Percentiles rank a stretch among this genome's conserved stretches.
These are phyloP conservation scores for Neotoxoptera formosana DNA, from an alignment of 1,140 invertebrate genomes.

Conservation along the genomic window DNA sequence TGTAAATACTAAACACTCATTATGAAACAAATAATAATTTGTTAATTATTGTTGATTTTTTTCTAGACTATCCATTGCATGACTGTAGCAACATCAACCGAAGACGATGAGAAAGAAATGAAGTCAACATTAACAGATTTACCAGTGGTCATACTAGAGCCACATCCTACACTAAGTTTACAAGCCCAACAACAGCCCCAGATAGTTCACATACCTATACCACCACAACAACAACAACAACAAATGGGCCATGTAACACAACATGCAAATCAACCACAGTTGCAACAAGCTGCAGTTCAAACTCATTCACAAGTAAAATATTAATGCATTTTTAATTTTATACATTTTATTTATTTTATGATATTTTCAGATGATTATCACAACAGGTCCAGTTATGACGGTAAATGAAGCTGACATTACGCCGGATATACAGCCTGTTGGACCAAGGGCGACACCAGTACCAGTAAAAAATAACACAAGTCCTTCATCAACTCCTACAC, in stretches of 20 bases:
- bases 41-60: background rate
- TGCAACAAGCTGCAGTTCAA: constrained; percentile 51
- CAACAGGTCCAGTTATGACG: constrained; percentile 41
- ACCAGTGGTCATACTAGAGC: constrained; percentile 59
- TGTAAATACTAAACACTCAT: constrained; percentile 28
- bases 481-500: constrained; percentile 63
- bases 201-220: constrained; percentile 45
- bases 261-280: constrained; percentile 36
- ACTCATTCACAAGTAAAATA: constrained; percentile 45
- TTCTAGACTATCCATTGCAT: constrained; percentile 59
- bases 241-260: constrained; percentile 42
- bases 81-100: constrained; percentile 62
- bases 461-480: constrained; percentile 65
- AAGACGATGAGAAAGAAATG: constrained; percentile 60
- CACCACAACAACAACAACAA: constrained; percentile 33
- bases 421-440: constrained; percentile 66
- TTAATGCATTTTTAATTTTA: constrained; percentile 1
- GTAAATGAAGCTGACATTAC: constrained; percentile 60
- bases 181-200: constrained; percentile 47
- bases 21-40: background rate
- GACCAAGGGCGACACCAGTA: constrained; percentile 67
- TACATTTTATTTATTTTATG: background rate
- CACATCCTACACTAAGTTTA: constrained; percentile 14
- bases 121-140: constrained; percentile 56
- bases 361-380: constrained; percentile 43